Evolutionary conservation across 2,888 invertebrate species (phyloP), one percentile per base, ranked within the genome.

Genomic region (Dynastes hyllus): DNA sequence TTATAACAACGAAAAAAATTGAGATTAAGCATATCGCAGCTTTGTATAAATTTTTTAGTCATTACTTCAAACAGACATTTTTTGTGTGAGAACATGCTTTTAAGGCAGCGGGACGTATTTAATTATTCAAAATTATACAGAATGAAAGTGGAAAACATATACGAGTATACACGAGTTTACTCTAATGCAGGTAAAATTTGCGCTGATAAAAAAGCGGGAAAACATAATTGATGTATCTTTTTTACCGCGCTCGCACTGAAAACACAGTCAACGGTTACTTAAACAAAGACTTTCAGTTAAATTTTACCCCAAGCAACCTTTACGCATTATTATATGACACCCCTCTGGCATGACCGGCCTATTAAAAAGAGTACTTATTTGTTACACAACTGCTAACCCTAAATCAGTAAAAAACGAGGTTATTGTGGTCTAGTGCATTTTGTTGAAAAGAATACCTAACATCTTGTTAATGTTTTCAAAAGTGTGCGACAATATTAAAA

Each of bases 241-340:
- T 69, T 69, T 69, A 69, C 67, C 67, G 22, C 50, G 67, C 45
- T 45, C 50, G 27, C 27, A 13, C 50, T 22, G 67, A 69, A 69
- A 69, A 69, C 67, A 69, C 50, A 55, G 71, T 58, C 71, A 71
- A 71, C 70, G 70, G 70, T 71, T 78, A 70, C 78, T 78, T 78
- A 78, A 78, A 78, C 78, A 78, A 78, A 78, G 78, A 71, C 58
- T 71, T 78, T 78, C 78, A 78, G 78, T 78, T 78, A 78, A 78
- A 78, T 69, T 69, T 70, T 67, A 78, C 78, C 78, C 78, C 58
- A 78, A 58, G 78, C 77, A 67, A 55, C 65, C 29, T 77, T 69
- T 69, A 67, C 67, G 63, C 77, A 67, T 67, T 55, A 77, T 75
- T 75, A 75, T 75, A 67, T 40, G 67, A 65, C 67, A 77, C 77